Evolutionary conservation across 1,140 invertebrate genomes (phyloP), one percentile per base, ranked within the genome.

Genomic region (Drosophila ficusphila): DNA sequence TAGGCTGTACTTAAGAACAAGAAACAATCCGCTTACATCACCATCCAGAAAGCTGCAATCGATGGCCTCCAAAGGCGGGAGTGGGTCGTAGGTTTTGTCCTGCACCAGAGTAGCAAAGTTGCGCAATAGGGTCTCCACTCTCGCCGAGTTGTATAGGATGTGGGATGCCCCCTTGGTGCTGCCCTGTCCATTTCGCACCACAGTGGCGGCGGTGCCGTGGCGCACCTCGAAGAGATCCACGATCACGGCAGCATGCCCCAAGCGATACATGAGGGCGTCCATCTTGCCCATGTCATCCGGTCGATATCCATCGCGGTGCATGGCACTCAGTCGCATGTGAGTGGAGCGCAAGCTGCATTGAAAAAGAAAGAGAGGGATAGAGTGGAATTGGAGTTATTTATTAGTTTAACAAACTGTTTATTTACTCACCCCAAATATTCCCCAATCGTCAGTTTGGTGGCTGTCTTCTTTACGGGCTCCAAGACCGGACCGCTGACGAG

Each of bases 141-240:
- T 93, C 0, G 94, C 95, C 82, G 93, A 93, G 76, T 96, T 96
- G 79, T 96, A 96, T n/a, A 96, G 92, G 31, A 95, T 92, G 91
- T 95, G 96, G 29, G 93, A 90, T n/a, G 94, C 93, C 44, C 94
- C 92, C 79, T 92, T 91, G 12, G 88, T 92, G 48, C 91, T 85
- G 23, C 88, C 88, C 34, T 76, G 12, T 21, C 91, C 91, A 61
- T 85, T 91, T 52, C 90, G 74, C 27, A 89, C 89, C 11, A 91
- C 53, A 39, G 38, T 64, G 4, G 76, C 74, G 2, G 76, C 62
- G 19, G 64, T 78, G 23, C 65, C 38, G 42, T 81, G 93, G 77
- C 94, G 95, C 9, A 94, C 93, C 72, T 94, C 92, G 3, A 95
- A 85, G 41, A 96, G 90, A 85, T 96, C 95, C 83, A 95, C 94